Evolutionary conservation across 2,797 vertebrate genomes (phyloP).

Genomic region (Phrynocephalus vlangalii): DNA sequence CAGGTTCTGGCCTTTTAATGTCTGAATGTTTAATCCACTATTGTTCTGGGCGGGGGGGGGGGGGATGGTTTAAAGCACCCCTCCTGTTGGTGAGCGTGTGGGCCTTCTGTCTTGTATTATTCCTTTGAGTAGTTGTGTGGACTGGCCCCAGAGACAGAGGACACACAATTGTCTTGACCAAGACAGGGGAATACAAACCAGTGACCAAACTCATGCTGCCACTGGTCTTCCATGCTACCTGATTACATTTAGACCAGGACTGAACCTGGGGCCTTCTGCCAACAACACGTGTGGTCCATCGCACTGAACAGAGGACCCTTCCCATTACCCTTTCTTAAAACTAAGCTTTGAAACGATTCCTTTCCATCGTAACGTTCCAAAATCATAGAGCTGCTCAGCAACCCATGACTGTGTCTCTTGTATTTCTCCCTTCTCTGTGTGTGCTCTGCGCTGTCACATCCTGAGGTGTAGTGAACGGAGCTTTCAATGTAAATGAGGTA

Average conservation of each 20-base stretch:
- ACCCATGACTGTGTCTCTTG: too few species aligned
- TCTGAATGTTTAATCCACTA: too few species aligned
- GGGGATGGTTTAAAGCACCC: accelerated
- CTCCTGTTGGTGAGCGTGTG: not conserved
- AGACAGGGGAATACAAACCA: not conserved
- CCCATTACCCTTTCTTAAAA: not conserved
- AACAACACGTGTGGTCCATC: not conserved
- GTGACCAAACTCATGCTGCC: not conserved
- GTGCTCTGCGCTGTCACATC: too few species aligned
- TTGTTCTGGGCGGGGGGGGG: not conserved
- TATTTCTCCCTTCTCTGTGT: too few species aligned
- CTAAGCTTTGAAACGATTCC: not conserved
- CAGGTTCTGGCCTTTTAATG: not conserved
- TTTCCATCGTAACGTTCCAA: not conserved
- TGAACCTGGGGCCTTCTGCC: not conserved
- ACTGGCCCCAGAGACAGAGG: not conserved
- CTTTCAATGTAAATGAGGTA: too few species aligned
- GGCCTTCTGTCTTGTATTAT: not conserved
- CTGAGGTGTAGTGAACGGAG: too few species aligned
- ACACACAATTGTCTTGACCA: not conserved
- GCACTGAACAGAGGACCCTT: not conserved
- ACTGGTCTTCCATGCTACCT: not conserved
- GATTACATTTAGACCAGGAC: not conserved
- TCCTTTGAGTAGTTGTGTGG: not conserved
- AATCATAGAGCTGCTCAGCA: too few species aligned